These are phyloP conservation scores for Sebastes iracundus DNA, from an alignment of 2,797 vertebrate genomes.

Conservation along the genomic window DNA sequence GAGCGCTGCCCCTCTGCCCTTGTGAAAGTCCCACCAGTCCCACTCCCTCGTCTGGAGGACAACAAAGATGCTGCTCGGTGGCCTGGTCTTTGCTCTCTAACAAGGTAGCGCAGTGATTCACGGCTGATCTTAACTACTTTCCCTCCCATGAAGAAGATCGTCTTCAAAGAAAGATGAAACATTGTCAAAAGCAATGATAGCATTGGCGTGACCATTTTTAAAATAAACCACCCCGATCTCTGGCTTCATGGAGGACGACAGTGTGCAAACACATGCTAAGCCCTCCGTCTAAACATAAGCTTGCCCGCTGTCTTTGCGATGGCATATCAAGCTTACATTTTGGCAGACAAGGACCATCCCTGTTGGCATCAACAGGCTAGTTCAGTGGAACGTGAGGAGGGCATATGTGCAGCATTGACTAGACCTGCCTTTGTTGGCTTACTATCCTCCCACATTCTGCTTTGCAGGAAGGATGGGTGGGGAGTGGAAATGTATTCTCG, in stretches of 20 bases:
- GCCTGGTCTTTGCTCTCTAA: neutral
- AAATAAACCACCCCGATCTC: neutral
- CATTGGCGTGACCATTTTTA: neutral
- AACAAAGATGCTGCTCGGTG: neutral
- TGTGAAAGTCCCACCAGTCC: neutral
- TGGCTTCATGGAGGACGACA: neutral
- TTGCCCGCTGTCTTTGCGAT: conserved; percentile 20
- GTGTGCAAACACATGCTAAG: conserved; percentile 24
- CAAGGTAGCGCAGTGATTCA: neutral
- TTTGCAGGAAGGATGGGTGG: conserved; percentile 25
- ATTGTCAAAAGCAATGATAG: neutral
- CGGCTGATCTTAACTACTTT: neutral
- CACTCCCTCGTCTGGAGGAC: neutral
- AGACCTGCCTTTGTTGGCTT: conserved; percentile 34
- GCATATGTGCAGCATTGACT: conserved; percentile 53
- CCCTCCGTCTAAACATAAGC: conserved; percentile 46
- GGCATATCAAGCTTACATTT: conserved; percentile 45
- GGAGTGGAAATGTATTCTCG: conserved; percentile 39
- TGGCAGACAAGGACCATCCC: conserved; percentile 38
- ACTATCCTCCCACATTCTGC: conserved; percentile 34
- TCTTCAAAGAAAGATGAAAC: neutral
- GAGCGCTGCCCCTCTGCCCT: conserved; percentile 12
- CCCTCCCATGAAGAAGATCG: neutral
- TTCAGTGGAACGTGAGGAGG: conserved; percentile 46
- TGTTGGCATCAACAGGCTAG: conserved; percentile 34